Evolutionary conservation across 2,888 invertebrate genomes (phyloP), one percentile per base, ranked within the genome.

Genomic region (Stratiomys singularior): DNA sequence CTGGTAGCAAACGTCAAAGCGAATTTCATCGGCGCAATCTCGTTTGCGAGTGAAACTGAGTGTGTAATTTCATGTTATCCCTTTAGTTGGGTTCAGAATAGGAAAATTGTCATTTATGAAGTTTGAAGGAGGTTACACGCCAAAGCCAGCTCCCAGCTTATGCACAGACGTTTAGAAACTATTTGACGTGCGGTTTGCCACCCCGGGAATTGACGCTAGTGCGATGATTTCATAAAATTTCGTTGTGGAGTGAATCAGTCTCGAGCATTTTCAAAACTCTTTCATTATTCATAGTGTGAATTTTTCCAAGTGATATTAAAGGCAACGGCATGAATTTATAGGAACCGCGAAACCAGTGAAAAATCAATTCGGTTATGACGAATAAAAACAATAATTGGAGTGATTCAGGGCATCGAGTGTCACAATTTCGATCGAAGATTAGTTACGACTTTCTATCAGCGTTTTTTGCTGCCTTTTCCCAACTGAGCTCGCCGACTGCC

Each of bases 181-280:
- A 37, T 18, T 18, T 52, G 52, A 52, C 52, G 15, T 30, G 7
- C 28, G 27, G 27, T 21, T 30, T 58, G 60, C 58, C 15, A 58
- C 44, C 58, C 60, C 37, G 28, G 37, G 28, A n/a, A n/a, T 74
- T 58, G 74, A 58, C 37, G 60, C 25, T 37, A 25, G 21, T 30
- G 58, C 58, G 60, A 60, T 37, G 74, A 74, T 52, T 72, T 52
- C 52, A 72, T 60, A 74, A 47, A 56, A 74, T n/a, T 58, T 44
- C 23, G 18, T 25, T 23, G 74, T 21, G 60, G 27, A 74, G 58
- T 74, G 74, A 74, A 37, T 60, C 56, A 52, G 71, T 28, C 21
- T 37, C 7, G 66, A 15, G 63, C 52, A 15, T 18, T 52, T 52
- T 7, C 13, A 13, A n/a, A 18, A 13, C 52, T 52, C 15, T 13